Percentiles rank a stretch among this genome's conserved stretches.
Evolutionary conservation across 23 tunicate species (phyloP).

Genomic region (Halocynthia aurantium): DNA sequence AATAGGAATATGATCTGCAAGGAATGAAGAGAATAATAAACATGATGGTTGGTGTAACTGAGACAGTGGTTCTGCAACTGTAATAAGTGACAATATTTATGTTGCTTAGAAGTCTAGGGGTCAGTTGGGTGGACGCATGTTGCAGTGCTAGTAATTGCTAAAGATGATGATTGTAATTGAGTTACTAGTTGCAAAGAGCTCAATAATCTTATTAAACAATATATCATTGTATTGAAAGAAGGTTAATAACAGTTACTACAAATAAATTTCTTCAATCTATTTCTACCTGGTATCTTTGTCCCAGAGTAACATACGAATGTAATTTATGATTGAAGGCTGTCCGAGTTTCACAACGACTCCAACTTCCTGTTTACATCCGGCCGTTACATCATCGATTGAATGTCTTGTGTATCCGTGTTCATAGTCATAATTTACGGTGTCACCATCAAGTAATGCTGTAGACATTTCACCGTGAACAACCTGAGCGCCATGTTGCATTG

Average conservation of each 20-base stretch:
- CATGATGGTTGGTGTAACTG: too few species aligned
- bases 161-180: too few species aligned
- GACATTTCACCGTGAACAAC: constrained; percentile 89
- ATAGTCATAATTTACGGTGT: constrained; percentile 45
- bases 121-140: too few species aligned
- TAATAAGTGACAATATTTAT: too few species aligned
- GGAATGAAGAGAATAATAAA: not conserved
- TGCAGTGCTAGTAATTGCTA: too few species aligned
- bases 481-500: constrained; percentile 86
- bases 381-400: constrained; percentile 62
- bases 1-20: constrained; percentile 59
- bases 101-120: too few species aligned
- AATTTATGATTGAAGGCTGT: constrained; percentile 82
- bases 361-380: constrained; percentile 44
- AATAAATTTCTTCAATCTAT: not conserved
- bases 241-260: too few species aligned
- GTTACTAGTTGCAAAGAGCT: too few species aligned
- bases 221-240: too few species aligned
- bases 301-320: constrained; percentile 75
- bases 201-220: too few species aligned
- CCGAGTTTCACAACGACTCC: constrained; percentile 86
- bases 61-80: too few species aligned
- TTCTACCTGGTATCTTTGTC: constrained; percentile 69
- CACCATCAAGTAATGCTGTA: constrained; percentile 83
- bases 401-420: constrained; percentile 81